Percentiles rank a stretch among this genome's conserved stretches.
These are phyloP conservation scores for Crotophaga sulcirostris DNA, from an alignment of 2,113 vertebrate genomes.

Conservation along the genomic window DNA sequence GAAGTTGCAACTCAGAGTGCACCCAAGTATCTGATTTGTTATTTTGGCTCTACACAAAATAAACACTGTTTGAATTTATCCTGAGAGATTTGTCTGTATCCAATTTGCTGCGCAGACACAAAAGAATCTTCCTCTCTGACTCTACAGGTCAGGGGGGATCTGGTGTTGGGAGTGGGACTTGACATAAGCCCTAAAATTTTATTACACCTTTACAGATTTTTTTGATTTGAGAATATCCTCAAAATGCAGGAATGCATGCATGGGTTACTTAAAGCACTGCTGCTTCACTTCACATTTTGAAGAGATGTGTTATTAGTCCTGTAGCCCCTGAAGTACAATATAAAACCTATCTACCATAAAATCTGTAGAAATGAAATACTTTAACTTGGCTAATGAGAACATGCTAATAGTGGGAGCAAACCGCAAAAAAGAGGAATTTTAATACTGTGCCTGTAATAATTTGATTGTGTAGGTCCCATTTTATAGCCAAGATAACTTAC, in stretches of 20 bases:
- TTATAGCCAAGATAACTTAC: constrained; percentile 41
- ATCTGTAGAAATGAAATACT: constrained; percentile 34
- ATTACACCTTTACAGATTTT: neutral
- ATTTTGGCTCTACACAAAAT: no score
- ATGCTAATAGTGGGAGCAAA: constrained; percentile 18
- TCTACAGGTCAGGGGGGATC: no score
- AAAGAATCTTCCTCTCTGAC: no score
- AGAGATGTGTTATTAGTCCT: neutral
- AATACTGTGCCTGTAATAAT: constrained; percentile 6
- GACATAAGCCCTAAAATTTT: neutral
- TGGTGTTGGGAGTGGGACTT: no score
- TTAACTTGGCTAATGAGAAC: constrained; percentile 29
- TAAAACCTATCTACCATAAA: neutral
- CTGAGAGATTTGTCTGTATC: no score
- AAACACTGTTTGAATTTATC: no score
- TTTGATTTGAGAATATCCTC: neutral
- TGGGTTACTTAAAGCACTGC: neutral
- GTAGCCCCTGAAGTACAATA: neutral
- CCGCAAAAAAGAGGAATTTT: neutral
- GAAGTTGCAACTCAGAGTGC: no score
- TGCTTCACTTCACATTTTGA: neutral
- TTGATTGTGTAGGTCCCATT: neutral
- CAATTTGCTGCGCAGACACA: no score
- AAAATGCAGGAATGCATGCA: neutral
- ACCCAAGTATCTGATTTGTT: no score